Percentiles rank a stretch among this genome's conserved stretches.
Conservation (phyloP, 2,888 invertebrate genomes). For the Morinoia aosen region DNA sequence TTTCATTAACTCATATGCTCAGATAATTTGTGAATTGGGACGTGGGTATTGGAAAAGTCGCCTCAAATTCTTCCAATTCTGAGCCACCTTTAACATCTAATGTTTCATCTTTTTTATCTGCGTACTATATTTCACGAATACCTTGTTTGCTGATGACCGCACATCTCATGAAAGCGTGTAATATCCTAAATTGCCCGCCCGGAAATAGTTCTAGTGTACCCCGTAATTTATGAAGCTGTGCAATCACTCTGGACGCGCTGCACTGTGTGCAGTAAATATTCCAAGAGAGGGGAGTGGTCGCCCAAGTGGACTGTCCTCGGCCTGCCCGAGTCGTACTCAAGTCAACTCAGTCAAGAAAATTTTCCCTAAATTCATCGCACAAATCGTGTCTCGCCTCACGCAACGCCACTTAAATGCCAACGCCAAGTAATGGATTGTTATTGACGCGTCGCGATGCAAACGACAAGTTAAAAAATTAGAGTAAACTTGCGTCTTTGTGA, state of each 20-base stretch:
- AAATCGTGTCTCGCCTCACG: background rate
- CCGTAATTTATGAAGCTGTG: background rate
- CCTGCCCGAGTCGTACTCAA: background rate
- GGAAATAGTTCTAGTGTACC: background rate
- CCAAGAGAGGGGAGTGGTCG: background rate
- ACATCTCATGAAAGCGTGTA: background rate
- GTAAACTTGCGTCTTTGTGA: background rate
- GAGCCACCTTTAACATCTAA: background rate
- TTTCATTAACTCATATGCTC: too few species aligned
- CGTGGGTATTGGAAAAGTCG: too few species aligned
- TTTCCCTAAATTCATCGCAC: background rate
- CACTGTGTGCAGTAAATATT: background rate
- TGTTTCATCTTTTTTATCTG: background rate
- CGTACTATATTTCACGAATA: background rate
- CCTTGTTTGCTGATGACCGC: background rate
- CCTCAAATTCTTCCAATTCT: background rate
- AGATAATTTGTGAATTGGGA: too few species aligned
- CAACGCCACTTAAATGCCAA: background rate
- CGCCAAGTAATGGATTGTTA: background rate
- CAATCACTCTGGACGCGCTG: background rate
- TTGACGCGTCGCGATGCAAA: background rate
- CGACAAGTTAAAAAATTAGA: too few species aligned
- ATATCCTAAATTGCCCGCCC: background rate
- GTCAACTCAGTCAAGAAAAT: background rate
- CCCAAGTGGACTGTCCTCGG: background rate